Evolutionary conservation across 2,797 vertebrate species (phyloP), one percentile per base, ranked within the genome.

Genomic region (Chelidonichthys spinosus): DNA sequence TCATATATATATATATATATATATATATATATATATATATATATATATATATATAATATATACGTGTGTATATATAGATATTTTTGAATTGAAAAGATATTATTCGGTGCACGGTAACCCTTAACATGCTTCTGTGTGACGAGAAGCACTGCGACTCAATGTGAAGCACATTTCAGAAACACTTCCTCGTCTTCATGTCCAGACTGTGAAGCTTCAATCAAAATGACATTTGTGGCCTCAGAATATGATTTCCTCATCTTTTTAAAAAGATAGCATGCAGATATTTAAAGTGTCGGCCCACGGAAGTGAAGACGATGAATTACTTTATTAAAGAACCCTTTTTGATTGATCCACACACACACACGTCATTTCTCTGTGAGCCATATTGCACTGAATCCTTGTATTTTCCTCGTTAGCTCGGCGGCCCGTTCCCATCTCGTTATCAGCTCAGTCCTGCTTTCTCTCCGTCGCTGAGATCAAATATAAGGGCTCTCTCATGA

Each of bases 401-500:
- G 62, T 5, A 25, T 59, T 54, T 79, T 50, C 11, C 13, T 25
- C 66, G 42, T 76, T 35, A 17, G 67, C 56, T 63, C 39, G 53
- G 32, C 49, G 25, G 43, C 43, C 9, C 72, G 75, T 71, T 56
- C 7, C 3, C 78, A 69, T 77, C 36, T 9, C 78, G 74, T 73
- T 3, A 3, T 3, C 63, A 36, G 47, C 73, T 53, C 73, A 73
- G 87, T 87, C 89, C 82, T 83, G 81, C 75, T 85, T 83, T 88
- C 85, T 83, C 84, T 71, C 74, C 74, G 75, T 84, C 87, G 87
- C 87, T 90, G 87, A 86, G 91, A 91, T 93, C 74, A 82, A 91
- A 91, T 87, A 74, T 91, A 95, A 95, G 94, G 94, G 94, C 94
- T 95, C 92, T 92, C 76, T 86, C 90, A 87, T 92, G 82, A 87